Evolutionary conservation across 2,113 vertebrate species (phyloP).

Genomic region (Pelobates fuscus): DNA sequence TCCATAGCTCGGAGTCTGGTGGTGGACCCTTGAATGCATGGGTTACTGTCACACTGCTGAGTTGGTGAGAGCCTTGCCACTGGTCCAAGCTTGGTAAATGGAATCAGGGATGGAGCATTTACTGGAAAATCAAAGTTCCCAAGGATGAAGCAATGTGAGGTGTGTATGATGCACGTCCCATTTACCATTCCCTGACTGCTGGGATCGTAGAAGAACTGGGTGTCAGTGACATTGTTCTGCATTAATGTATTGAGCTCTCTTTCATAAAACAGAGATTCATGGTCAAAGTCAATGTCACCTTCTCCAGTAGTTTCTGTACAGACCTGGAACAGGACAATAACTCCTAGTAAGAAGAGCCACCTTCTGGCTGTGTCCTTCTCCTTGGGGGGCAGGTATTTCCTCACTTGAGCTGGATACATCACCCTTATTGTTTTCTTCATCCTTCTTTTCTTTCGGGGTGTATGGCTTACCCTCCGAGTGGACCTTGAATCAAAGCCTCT

Average conservation of each 20-base stretch:
- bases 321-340: conserved; percentile 46
- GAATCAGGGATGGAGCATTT: background rate
- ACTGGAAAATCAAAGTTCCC: background rate
- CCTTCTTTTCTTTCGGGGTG: conserved; percentile 16
- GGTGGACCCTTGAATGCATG: background rate
- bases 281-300: background rate
- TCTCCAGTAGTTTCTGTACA: conserved; percentile 18
- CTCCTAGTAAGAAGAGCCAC: conserved; percentile 36
- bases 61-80: background rate
- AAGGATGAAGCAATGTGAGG: background rate
- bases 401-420: conserved; percentile 35
- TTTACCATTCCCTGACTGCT: background rate
- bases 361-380: conserved; percentile 27
- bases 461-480: background rate
- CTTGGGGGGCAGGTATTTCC: conserved; percentile 8
- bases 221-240: no score
- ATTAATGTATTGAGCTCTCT: background rate
- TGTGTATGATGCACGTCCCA: background rate
- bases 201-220: no score
- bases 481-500: background rate
- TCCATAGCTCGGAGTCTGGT: background rate
- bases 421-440: conserved; percentile 30
- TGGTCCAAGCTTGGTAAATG: background rate
- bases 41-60: background rate
- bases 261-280: no score